Conservation (phyloP, 2,888 invertebrate species). For the Mythimna vitellina region DNA sequence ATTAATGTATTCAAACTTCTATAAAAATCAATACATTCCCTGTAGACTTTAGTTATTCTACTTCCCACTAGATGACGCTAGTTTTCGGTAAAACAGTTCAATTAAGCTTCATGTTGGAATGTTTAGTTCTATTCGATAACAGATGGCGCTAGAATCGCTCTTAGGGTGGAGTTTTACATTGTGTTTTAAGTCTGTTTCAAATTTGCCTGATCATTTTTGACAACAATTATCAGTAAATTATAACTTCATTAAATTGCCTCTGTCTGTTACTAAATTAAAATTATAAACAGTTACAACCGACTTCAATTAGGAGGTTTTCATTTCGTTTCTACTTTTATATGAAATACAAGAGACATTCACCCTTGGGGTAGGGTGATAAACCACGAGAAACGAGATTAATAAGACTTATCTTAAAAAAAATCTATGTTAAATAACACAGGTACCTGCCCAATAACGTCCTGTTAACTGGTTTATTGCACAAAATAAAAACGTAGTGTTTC, state of each 20-base stretch:
- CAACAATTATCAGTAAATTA: neutral
- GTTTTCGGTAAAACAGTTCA: constrained; percentile 30
- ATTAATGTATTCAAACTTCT: constrained; percentile 57
- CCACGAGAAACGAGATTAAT: neutral
- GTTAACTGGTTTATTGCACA: neutral
- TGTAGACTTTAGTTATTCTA: constrained; percentile 56
- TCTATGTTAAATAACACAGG: neutral
- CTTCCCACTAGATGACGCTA: constrained; percentile 71
- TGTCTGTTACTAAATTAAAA: neutral
- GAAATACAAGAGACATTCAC: neutral
- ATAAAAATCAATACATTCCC: constrained; percentile 61
- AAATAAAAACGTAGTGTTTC: neutral
- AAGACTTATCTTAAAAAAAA: neutral
- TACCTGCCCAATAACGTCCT: neutral
- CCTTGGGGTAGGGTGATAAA: neutral
- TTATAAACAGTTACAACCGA: neutral
- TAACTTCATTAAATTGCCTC: neutral
- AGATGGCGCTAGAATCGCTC: constrained; percentile 43
- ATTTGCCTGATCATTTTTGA: too few relatives aligned
- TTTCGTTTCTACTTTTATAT: neutral
- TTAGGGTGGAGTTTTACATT: constrained; percentile 13
- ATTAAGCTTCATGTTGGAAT: neutral
- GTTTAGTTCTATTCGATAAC: constrained; percentile 27
- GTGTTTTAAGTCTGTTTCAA: too few relatives aligned
- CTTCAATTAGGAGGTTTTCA: too few relatives aligned